Evolutionary conservation across 2,113 vertebrate genomes (phyloP), one percentile per base, ranked within the genome.

Genomic region (Peucedramus taeniatus): DNA sequence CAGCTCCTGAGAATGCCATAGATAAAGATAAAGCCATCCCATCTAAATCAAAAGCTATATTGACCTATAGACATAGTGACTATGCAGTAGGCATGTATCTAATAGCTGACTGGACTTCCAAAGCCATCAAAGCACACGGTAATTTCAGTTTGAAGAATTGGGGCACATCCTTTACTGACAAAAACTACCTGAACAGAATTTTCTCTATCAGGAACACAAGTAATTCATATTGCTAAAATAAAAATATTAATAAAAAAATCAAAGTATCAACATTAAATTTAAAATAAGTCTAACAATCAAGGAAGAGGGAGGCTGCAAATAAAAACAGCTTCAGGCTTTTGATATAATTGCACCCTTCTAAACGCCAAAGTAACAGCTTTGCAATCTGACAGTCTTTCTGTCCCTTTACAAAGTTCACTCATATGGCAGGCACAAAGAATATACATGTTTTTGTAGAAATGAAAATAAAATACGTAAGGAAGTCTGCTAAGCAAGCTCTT

Each of bases 381-480:
- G 87, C n/a, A 54, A 31, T 22, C 40, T 59, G 18, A 47, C 22
- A 83, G 42, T 37, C 56, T 53, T 80, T 89, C 37, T 57, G 69
- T 30, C 40, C 45, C 61, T 91, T 78, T 78, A 79, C 37, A 56
- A 82, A 40, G 26, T 87, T 87, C 71, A 59, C 10, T 83, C 57
- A 78, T 74, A 65, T 30, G 69, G 31, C 51, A 91, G 37, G 78
- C 64, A 94, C 86, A 87, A 90, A 94, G 53, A 39, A 91, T n/a
- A 76, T 42, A 83, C 20, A 33, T 37, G 33, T 84, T 89, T 96
- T 93, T 94, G 49, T 53, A 91, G 90, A 96, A 97, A 92, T 53
- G 13, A 94, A 94, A 97, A 88, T 30, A 71, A 86, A 74, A 51
- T 63, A 91, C 8, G 18, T 37, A 95, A 97, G 80, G 92, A 96